A percentile compares a stretch with the other conserved stretches of the same genome.
These are phyloP conservation scores for Fulmarus glacialis DNA, from an alignment of 2,113 vertebrate genomes.

Conservation along the genomic window DNA sequence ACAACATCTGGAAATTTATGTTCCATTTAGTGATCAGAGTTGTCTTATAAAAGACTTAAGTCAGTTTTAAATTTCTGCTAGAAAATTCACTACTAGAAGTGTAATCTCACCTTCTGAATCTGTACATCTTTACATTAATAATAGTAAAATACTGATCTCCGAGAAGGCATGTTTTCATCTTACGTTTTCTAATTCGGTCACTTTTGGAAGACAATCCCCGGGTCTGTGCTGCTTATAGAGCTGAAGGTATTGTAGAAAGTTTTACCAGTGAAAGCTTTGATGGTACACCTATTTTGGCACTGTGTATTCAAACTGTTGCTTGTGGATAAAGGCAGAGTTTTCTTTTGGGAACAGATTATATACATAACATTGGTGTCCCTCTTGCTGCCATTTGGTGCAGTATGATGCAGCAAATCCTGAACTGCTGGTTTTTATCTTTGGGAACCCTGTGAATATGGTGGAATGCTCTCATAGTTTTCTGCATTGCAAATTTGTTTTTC, in stretches of 20 bases:
- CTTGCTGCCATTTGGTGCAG: background rate
- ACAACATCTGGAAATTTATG: background rate
- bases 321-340: background rate
- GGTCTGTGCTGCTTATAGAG: background rate
- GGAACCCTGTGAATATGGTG: background rate
- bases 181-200: fast-evolving
- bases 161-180: background rate
- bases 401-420: background rate
- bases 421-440: background rate
- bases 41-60: background rate
- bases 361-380: background rate
- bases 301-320: background rate
- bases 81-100: background rate
- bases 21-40: background rate
- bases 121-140: background rate
- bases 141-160: background rate
- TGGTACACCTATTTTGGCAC: background rate
- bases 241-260: background rate
- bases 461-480: background rate
- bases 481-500: background rate
- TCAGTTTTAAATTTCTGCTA: background rate
- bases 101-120: background rate
- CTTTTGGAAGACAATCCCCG: background rate
- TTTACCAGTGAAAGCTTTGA: background rate
- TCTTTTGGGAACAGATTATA: background rate